phyloP scores from a whole-genome alignment of 2,797 vertebrate genomes.

The Sebastes kiyomatsui region DNA sequence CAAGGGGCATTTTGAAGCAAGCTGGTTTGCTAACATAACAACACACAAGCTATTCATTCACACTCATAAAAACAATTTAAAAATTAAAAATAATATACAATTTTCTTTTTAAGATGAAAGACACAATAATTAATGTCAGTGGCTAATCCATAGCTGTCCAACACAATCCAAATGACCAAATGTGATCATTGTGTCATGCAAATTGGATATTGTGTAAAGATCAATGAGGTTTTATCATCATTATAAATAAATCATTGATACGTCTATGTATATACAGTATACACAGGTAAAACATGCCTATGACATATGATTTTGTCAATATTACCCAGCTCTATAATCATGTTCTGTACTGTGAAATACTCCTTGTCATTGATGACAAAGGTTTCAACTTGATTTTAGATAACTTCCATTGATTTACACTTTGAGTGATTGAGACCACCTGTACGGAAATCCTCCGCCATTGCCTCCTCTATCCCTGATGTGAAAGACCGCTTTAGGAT shows the following conservation, averaged over 20 bases:
- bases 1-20: background rate
- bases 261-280: background rate
- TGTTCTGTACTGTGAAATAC: background rate
- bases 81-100: background rate
- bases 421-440: conserved; percentile 79
- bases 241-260: background rate
- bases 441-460: conserved; percentile 86
- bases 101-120: background rate
- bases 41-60: background rate
- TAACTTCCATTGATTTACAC: conserved; percentile 40
- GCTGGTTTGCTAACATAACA: background rate
- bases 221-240: background rate
- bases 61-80: background rate
- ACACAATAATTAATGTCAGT: background rate
- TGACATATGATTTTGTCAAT: background rate
- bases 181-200: background rate
- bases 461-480: conserved; percentile 84
- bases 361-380: background rate
- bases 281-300: background rate
- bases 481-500: conserved; percentile 84
- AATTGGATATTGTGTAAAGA: background rate
- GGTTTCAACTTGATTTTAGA: background rate
- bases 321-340: background rate
- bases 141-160: background rate
- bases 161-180: background rate